A percentile compares a stretch with the other conserved stretches of the same genome.
Conservation (phyloP, 2,888 invertebrate species). For the Ditula angustiorana region DNA sequence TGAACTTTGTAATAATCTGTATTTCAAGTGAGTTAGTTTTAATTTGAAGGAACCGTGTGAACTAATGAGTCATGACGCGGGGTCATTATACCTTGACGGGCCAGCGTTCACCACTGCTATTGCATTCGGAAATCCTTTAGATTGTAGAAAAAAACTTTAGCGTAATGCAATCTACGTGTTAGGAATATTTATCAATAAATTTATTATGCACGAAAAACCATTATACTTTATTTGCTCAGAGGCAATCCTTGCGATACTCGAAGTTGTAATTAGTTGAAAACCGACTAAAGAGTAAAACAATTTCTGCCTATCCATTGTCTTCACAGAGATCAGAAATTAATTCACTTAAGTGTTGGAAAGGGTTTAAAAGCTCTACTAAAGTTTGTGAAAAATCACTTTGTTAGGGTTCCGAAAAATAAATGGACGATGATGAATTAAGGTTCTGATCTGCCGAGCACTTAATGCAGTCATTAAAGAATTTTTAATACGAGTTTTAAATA, state of each 20-base stretch:
- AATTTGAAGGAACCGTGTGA: no score
- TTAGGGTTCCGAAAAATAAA: slow-evolving; percentile 7
- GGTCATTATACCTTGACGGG: no score
- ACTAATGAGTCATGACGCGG: no score
- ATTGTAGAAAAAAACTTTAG: no score
- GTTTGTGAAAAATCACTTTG: slow-evolving; percentile 15
- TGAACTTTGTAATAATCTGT: no score
- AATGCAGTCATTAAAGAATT: neutral
- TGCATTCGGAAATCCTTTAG: no score
- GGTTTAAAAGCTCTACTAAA: slow-evolving; percentile 29
- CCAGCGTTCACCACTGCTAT: no score
- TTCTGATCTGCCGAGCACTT: neutral
- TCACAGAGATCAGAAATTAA: slow-evolving; percentile 37
- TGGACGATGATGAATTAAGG: neutral
- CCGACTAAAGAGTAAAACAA: slow-evolving; percentile 52
- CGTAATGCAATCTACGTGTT: no score
- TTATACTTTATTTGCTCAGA: slow-evolving; percentile 22
- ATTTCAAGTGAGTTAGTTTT: no score
- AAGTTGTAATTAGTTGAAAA: slow-evolving; percentile 59
- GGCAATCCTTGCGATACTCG: slow-evolving; percentile 49
- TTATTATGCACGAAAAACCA: neutral
- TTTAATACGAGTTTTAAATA: neutral
- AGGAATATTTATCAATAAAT: no score
- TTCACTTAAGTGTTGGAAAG: slow-evolving; percentile 37
- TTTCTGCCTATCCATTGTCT: slow-evolving; percentile 43